Conservation (phyloP, 1,140 invertebrate species). For the Stegodyphus mimosarum region DNA sequence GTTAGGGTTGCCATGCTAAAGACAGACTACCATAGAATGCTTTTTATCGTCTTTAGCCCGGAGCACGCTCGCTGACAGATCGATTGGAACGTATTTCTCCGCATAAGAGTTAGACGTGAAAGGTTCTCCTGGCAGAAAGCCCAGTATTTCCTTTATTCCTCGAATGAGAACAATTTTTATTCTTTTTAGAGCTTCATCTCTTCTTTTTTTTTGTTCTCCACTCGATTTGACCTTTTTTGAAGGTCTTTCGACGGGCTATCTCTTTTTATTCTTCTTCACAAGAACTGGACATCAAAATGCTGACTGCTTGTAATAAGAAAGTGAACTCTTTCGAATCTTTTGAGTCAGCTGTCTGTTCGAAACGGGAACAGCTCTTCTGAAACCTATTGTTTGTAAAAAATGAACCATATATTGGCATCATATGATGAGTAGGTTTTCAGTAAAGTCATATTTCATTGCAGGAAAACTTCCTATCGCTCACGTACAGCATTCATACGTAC, state of each 20-base stretch:
- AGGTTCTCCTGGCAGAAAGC: conserved; percentile 46
- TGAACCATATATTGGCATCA: too few species aligned
- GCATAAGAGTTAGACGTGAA: conserved; percentile 12
- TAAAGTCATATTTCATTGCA: too few species aligned
- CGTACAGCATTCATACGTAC: too few species aligned
- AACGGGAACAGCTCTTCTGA: too few species aligned
- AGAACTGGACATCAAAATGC: neutral
- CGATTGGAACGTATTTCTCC: conserved; percentile 37
- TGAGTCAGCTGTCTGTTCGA: too few species aligned
- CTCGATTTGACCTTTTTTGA: conserved; percentile 46
- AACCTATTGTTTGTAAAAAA: too few species aligned
- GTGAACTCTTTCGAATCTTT: neutral
- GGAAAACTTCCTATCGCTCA: too few species aligned
- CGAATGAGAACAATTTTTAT: conserved; percentile 39
- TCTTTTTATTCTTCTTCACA: neutral
- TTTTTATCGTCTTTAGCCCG: neutral
- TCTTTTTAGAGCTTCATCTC: neutral
- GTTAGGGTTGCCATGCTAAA: too few species aligned
- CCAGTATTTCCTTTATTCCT: conserved; percentile 51
- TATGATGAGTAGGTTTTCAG: too few species aligned
- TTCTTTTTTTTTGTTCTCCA: neutral
- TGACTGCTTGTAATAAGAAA: neutral
- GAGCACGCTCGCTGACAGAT: conserved; percentile 23
- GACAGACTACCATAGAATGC: neutral
- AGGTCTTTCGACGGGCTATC: conserved; percentile 15